phyloP scores from a whole-genome alignment of 30 jellyfish, hydroid and myxozoan genomes.

The Nemopilema nomurai region DNA sequence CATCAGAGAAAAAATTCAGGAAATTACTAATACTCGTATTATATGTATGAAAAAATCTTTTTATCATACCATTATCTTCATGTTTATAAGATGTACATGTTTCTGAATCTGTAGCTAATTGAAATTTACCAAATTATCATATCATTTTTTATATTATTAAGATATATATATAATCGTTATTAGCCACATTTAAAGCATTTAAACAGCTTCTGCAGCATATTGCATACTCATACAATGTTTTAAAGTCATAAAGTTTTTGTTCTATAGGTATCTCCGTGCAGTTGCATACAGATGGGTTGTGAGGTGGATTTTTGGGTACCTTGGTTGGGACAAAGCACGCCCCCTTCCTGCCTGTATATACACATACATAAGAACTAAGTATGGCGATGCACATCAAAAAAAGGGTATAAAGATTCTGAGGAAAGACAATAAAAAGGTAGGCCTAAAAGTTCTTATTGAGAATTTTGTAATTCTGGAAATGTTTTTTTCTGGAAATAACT shows the following conservation, averaged over 20 bases:
- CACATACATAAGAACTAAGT: background rate
- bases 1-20: no score
- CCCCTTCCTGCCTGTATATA: slow-evolving; percentile 49
- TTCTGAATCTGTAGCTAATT: no score
- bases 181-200: no score
- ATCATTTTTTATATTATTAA: no score
- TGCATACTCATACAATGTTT: background rate
- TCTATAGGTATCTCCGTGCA: slow-evolving; percentile 25
- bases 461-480: background rate
- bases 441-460: background rate
- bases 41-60: no score
- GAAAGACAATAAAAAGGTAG: slow-evolving; percentile 7
- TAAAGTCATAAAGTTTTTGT: background rate
- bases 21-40: no score
- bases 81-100: no score
- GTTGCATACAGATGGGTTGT: slow-evolving; percentile 51
- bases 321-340: slow-evolving; percentile 38
- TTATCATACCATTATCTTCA: no score
- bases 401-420: slow-evolving; percentile 8
- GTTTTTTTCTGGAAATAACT: background rate
- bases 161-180: no score
- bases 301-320: slow-evolving; percentile 42
- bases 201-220: no score
- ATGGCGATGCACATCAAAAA: slow-evolving; percentile 7
- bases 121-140: no score